phyloP scores from a whole-genome alignment of 2,888 invertebrate species.

The Chaitophorus viminalis region DNA sequence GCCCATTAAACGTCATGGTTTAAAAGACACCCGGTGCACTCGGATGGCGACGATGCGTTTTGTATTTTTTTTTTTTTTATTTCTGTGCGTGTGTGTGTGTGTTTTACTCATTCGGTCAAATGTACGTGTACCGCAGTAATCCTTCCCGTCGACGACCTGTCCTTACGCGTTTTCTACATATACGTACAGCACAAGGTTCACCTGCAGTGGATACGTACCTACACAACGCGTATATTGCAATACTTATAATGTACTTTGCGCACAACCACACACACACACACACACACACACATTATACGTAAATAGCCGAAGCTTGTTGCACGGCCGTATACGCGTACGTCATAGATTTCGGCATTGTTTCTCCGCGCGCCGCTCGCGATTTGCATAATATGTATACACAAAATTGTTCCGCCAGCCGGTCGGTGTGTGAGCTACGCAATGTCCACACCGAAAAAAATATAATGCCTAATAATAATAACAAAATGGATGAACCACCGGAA shows the following conservation, averaged over 20 bases:
- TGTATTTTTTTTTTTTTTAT: background rate
- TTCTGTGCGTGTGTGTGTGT: background rate
- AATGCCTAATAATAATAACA: background rate
- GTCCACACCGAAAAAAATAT: background rate
- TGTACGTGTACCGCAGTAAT: too few relatives aligned
- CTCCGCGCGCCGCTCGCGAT: background rate
- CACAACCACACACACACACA: too few relatives aligned
- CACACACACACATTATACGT: background rate
- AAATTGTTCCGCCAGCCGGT: background rate
- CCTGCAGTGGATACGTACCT: too few relatives aligned
- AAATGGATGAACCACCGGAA: conserved; percentile 11
- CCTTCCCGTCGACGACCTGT: too few relatives aligned
- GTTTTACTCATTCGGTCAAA: background rate
- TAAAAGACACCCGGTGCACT: conserved; percentile 5
- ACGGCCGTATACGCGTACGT: background rate
- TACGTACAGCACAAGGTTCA: too few relatives aligned
- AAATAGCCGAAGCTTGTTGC: background rate
- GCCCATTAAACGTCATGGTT: conserved; percentile 33
- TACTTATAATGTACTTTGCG: too few relatives aligned
- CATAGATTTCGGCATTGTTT: conserved; percentile 35
- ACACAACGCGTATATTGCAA: too few relatives aligned
- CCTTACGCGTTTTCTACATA: too few relatives aligned
- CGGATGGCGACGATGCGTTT: background rate
- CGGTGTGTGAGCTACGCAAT: background rate
- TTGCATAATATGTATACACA: conserved; percentile 23